These are phyloP conservation scores for Clanis bilineata DNA, from an alignment of 2,888 invertebrate genomes.

Conservation along the genomic window DNA sequence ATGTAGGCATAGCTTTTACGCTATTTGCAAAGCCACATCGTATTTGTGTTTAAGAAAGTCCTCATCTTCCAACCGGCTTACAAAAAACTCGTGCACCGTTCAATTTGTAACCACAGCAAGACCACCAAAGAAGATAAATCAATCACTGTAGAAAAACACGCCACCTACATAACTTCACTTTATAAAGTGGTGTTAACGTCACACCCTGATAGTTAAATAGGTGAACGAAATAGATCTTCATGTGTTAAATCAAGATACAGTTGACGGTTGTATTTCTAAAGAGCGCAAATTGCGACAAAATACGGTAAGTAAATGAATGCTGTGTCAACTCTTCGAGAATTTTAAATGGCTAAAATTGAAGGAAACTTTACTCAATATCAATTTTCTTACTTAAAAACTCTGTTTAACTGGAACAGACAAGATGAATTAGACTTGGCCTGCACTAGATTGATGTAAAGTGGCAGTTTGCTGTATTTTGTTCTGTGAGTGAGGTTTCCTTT, in stretches of 20 bases:
- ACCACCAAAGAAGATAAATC: neutral
- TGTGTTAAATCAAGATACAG: neutral
- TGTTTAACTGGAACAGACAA: neutral
- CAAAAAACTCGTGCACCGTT: neutral
- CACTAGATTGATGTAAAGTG: neutral
- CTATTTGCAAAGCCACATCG: no score
- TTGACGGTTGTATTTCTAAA: neutral
- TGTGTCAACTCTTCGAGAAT: no score
- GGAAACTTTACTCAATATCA: no score
- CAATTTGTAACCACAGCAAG: neutral
- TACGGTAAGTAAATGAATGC: no score
- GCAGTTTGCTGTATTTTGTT: neutral
- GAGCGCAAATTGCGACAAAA: no score
- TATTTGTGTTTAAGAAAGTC: no score
- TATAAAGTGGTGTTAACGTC: neutral
- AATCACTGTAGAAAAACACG: neutral
- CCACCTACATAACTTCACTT: neutral
- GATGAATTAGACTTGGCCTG: neutral
- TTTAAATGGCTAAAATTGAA: no score
- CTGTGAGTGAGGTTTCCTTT: no score
- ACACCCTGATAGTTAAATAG: neutral
- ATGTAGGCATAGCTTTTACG: no score
- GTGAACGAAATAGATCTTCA: neutral
- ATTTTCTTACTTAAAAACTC: neutral
- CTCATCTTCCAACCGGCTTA: neutral